These are phyloP conservation scores for Chaetops frenatus DNA, from an alignment of 2,113 vertebrate genomes.

Conservation along the genomic window DNA sequence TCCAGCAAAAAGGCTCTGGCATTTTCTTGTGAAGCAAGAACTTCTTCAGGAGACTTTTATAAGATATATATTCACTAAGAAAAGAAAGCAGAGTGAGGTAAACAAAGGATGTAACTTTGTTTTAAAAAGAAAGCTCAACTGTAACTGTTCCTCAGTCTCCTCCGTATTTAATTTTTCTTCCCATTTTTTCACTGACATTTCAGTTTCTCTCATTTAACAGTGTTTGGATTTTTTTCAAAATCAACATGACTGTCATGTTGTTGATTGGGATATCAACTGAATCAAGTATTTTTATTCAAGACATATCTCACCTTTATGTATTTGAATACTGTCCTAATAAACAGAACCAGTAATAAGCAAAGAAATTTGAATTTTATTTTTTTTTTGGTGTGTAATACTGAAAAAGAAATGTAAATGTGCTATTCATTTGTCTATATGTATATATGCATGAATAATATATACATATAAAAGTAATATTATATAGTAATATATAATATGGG, in stretches of 20 bases:
- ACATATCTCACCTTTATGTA: background rate
- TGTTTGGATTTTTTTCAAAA: background rate
- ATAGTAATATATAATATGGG: conserved; percentile 45
- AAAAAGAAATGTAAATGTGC: background rate
- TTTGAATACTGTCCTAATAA: background rate
- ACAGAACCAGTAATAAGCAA: background rate
- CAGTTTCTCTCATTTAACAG: background rate
- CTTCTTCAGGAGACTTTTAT: conserved; percentile 93
- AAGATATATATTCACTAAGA: conserved; percentile 97
- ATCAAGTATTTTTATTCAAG: background rate
- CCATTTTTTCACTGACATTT: background rate
- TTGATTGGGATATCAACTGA: background rate
- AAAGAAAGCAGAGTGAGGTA: conserved; percentile 98
- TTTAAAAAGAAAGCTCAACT: background rate
- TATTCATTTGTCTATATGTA: conserved; percentile 43
- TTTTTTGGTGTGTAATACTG: background rate
- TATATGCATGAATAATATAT: conserved; percentile 63
- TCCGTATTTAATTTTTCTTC: background rate
- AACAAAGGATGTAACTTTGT: background rate
- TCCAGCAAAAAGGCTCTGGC: conserved; percentile 92
- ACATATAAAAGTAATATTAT: conserved; percentile 57
- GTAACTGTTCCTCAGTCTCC: background rate
- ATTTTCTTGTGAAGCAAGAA: conserved; percentile 96
- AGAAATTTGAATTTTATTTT: background rate
- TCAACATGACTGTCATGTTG: background rate